Percentiles rank a stretch among this genome's conserved stretches.
Evolutionary conservation across 2,888 invertebrate genomes (phyloP).

Genomic region (Drosophila imparisetae): DNA sequence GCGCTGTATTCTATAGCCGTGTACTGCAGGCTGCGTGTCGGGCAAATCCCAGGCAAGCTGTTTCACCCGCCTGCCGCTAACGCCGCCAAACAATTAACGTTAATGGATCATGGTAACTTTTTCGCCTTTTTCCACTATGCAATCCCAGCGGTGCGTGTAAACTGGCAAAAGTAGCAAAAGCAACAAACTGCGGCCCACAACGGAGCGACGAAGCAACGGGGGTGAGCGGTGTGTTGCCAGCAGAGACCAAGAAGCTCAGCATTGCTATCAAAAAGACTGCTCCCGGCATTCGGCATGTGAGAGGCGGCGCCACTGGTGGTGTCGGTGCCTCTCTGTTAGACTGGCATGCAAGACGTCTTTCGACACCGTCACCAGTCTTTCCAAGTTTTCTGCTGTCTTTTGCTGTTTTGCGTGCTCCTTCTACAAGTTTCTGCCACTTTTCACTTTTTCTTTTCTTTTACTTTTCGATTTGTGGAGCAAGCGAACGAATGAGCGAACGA

Average conservation of each 20-base stretch:
- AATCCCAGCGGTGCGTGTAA: slow-evolving; percentile 81
- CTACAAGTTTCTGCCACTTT: slow-evolving; percentile 71
- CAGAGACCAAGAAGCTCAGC: slow-evolving; percentile 29
- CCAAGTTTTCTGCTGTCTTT: slow-evolving; percentile 78
- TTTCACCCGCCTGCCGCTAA: slow-evolving; percentile 44
- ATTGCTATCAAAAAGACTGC: slow-evolving; percentile 40
- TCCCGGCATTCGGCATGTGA: slow-evolving; percentile 39
- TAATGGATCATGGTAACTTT: slow-evolving; percentile 82
- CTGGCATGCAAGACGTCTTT: slow-evolving; percentile 61
- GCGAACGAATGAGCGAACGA: slow-evolving; percentile 18
- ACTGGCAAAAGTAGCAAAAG: slow-evolving; percentile 80
- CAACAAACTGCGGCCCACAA: slow-evolving; percentile 59
- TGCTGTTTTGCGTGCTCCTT: slow-evolving; percentile 76
- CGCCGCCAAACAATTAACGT: slow-evolving; percentile 81
- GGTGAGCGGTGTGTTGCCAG: neutral
- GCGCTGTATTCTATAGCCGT: slow-evolving; percentile 24
- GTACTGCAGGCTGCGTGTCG: slow-evolving; percentile 69
- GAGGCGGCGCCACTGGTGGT: slow-evolving; percentile 17
- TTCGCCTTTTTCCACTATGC: slow-evolving; percentile 78
- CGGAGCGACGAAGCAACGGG: neutral
- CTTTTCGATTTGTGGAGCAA: slow-evolving; percentile 70
- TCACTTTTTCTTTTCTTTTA: slow-evolving; percentile 70
- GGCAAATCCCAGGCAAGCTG: slow-evolving; percentile 76
- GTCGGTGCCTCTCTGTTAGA: slow-evolving; percentile 47
- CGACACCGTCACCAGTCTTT: slow-evolving; percentile 73